Conservation (phyloP, 2,888 invertebrate species). For the Noctua comes region DNA sequence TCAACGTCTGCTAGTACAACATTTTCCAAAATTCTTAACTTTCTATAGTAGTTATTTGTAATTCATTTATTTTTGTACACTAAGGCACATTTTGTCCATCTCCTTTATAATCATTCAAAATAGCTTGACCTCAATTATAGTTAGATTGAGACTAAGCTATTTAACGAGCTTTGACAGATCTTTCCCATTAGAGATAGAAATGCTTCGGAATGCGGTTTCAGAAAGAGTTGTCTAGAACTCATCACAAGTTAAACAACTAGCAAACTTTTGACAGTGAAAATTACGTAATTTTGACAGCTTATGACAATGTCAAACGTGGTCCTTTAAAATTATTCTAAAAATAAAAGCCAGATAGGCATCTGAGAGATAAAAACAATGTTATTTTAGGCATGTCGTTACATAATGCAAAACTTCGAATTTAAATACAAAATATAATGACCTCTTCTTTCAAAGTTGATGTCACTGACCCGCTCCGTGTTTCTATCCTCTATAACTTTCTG, state of each 20-base stretch:
- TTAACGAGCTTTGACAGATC: neutral
- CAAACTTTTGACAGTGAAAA: neutral
- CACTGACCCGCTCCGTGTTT: neutral
- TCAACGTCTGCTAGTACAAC: too few species aligned
- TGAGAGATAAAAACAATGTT: neutral
- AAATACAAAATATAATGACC: neutral
- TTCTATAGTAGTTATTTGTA: too few species aligned
- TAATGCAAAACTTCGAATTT: neutral
- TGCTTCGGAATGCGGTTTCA: neutral
- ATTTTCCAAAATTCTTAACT: too few species aligned
- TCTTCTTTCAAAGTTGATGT: neutral
- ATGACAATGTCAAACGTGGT: conserved; percentile 13
- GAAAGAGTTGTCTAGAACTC: neutral
- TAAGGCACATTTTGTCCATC: too few species aligned
- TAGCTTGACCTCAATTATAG: too few species aligned
- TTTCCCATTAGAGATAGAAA: too few species aligned
- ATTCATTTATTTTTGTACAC: too few species aligned
- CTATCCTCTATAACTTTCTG: neutral
- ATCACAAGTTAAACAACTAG: too few species aligned
- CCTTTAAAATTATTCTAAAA: conserved; percentile 4
- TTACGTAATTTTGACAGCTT: conserved; percentile 2
- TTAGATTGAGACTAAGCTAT: neutral
- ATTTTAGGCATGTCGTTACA: neutral
- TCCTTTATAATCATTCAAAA: too few species aligned
- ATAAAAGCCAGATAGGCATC: neutral